phyloP scores from a whole-genome alignment of 2,797 vertebrate genomes.

The Pangasius krempfi region DNA sequence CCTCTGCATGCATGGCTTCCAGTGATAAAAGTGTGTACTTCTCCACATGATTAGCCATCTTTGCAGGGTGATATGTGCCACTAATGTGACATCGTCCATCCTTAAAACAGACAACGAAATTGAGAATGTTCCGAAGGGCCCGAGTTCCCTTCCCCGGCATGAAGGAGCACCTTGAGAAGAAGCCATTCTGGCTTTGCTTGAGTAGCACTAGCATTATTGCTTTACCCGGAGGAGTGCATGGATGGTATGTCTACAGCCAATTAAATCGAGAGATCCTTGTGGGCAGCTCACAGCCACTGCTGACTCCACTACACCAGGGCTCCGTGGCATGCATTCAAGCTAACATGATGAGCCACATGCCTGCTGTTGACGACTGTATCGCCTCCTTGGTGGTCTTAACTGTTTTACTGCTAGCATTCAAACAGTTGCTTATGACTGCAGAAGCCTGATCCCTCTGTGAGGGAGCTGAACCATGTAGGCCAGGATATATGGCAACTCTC shows the following conservation, averaged over 20 bases:
- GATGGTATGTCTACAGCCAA: neutral
- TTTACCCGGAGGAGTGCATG: neutral
- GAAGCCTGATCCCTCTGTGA: neutral
- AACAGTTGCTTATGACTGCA: neutral
- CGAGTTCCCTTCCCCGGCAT: neutral
- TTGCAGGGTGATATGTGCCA: neutral
- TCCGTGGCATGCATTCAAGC: neutral
- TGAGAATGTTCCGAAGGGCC: neutral
- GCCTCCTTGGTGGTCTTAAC: neutral
- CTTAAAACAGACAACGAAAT: neutral
- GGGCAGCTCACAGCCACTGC: neutral
- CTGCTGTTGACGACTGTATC: neutral
- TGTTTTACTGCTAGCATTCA: no score
- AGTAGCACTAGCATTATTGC: neutral
- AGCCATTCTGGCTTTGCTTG: neutral
- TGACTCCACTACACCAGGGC: neutral
- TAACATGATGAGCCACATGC: neutral
- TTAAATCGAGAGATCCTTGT: neutral
- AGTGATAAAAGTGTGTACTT: neutral
- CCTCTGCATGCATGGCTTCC: neutral
- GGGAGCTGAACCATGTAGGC: neutral
- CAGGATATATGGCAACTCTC: neutral
- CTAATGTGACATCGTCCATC: neutral
- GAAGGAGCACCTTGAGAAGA: neutral
- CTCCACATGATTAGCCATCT: neutral